Base-by-base conservation (phyloP, 1,140 invertebrate species). In the Drosophila kepulauana region DNA sequence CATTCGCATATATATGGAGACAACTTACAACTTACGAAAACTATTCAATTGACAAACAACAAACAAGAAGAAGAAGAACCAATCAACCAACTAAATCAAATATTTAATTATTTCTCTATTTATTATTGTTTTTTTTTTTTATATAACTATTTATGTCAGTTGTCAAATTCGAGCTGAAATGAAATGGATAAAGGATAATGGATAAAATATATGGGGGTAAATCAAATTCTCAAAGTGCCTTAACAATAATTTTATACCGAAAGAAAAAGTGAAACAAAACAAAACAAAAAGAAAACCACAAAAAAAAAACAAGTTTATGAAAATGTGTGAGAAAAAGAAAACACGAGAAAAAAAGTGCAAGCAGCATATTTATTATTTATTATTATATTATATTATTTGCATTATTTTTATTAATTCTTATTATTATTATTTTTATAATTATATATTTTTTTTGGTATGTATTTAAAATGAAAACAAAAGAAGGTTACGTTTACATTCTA, bases 161-260 rank as follows among this genome's bases (percentile, higher is more conserved):
- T 63, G 65, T 63, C 68, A 65, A 56, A 57, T 28, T 45, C 4
- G 28, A 45, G 41, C 43, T 25, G 41, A 45, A 46, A 46, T 16
- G 15, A 69, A 70, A 43, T 65, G 59, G 69, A 51, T 41, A 25
- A 28, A 51, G 13, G 15, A 51, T 25, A 20, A 51, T 28, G 20
- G 15, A 46, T 15, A 57, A 57, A 6, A 33, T 20, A 33, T 25
- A 51, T 64, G 65, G 73, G 80, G 63, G 76, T 71, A 75, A 78
- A 62, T 79, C 68, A 76, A 88, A 87, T 87, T 87, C 84, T 87
- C 84, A 87, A 87, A 89, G 82, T 86, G 82, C 82, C 82, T 86
- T 86, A 86, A 85, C 63, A 87, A 79, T 87, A 85, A 81, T 77
- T 69, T 78, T 65, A 80, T 58, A 65, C 64, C 79, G 67, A 78